phyloP scores from a whole-genome alignment of 1,140 invertebrate species.

The Lutraria rhynchaena region DNA sequence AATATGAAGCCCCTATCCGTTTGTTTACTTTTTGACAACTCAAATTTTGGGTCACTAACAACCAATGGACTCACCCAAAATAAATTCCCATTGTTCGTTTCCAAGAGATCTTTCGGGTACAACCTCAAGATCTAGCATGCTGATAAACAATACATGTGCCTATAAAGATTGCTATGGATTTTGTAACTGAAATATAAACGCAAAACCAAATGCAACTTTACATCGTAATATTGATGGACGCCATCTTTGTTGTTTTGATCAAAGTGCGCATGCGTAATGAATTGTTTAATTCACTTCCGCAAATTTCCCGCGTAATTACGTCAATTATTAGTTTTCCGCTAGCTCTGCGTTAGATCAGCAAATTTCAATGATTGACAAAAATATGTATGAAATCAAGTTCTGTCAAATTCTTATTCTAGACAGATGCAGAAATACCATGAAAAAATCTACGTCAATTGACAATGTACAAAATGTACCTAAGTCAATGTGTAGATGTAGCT shows the following conservation, averaged over 20 bases:
- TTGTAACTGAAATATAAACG: not conserved
- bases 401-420: too few species aligned
- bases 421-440: too few species aligned
- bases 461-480: too few species aligned
- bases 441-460: too few species aligned
- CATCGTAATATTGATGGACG: constrained; percentile 37
- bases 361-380: too few species aligned
- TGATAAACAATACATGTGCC: constrained; percentile 49
- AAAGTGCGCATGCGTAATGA: constrained; percentile 40
- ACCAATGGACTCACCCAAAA: constrained; percentile 90
- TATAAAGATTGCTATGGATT: not conserved
- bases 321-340: too few species aligned
- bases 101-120: constrained; percentile 96
- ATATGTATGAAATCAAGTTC: too few species aligned
- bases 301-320: constrained; percentile 45
- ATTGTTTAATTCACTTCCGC: constrained; percentile 24
- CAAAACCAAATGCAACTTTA: not conserved
- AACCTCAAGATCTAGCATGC: constrained; percentile 97
- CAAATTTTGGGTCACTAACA: constrained; percentile 31
- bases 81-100: constrained; percentile 98
- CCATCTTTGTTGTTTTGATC: constrained; percentile 63
- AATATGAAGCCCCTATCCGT: not conserved
- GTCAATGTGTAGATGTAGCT: too few species aligned
- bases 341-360: too few species aligned
- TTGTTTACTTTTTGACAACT: constrained; percentile 54